phyloP scores from a whole-genome alignment of 2,888 invertebrate species.

The Cheiracanthium punctorium region DNA sequence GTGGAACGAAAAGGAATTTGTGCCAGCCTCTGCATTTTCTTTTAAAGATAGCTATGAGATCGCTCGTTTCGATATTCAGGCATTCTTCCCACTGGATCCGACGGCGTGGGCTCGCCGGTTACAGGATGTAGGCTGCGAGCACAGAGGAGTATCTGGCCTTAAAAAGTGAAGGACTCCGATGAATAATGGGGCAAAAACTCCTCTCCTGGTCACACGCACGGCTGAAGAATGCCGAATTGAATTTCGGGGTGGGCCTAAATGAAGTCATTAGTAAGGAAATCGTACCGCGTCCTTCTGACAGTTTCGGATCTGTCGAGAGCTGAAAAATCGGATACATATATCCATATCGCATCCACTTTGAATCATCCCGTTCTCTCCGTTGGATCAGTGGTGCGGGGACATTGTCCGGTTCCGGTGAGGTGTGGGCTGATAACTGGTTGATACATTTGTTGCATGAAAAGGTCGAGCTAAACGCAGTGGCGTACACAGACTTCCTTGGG shows the following conservation, averaged over 20 bases:
- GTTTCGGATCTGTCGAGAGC: background rate
- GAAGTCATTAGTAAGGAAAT: background rate
- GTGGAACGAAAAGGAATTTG: no score
- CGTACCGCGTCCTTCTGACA: background rate
- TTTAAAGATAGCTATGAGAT: slow-evolving; percentile 24
- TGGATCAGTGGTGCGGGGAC: no score
- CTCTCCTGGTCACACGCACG: slow-evolving; percentile 36
- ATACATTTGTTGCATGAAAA: no score
- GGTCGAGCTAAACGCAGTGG: no score
- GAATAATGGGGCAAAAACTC: slow-evolving; percentile 26
- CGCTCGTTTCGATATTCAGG: slow-evolving; percentile 35
- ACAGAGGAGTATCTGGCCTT: slow-evolving; percentile 60
- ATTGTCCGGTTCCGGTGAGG: no score
- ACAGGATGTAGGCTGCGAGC: slow-evolving; percentile 50
- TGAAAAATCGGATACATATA: no score
- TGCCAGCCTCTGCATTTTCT: no score
- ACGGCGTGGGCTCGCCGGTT: slow-evolving; percentile 28
- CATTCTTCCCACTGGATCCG: slow-evolving; percentile 45
- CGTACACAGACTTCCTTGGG: no score
- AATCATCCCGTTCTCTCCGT: no score
- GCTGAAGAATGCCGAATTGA: background rate
- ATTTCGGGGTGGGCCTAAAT: slow-evolving; percentile 6
- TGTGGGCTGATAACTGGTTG: no score
- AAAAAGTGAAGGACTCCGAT: slow-evolving; percentile 48
- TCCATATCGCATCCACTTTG: no score